Base-by-base conservation (phyloP, 1,140 invertebrate genomes). In the Drosophila arawakana region DNA sequence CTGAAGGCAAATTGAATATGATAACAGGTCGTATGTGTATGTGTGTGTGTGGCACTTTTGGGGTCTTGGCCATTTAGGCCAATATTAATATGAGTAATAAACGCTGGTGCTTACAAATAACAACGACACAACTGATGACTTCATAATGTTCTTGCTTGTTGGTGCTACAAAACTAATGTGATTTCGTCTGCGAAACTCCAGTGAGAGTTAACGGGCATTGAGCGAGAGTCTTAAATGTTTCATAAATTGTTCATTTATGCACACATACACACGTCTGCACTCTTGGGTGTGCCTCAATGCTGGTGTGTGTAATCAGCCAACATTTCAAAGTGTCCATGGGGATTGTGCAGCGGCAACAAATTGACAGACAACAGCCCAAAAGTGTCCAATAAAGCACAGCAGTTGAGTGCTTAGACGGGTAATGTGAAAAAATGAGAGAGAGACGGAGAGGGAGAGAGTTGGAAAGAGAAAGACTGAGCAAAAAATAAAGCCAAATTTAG, bases 191-290 rank as follows among this genome's bases (percentile, higher is more conserved):
- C 7, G 5, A 34, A 59, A 25, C 9, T 35, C 15, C 7, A 34
- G 41, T 11, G 30, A 54, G 52, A 39, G 15, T 18, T 13, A 55
- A 9, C 9, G 13, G 55, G 57, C 52, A 50, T 54, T 41, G 35
- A 37, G 61, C 37, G 25, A 35, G 46, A 13, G 37, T 69, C 49
- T 69, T 73, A 69, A 68, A 73, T 59, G 73, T 65, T 72, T 74
- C 54, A 82, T 82, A 83, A 82, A 82, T 83, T 80, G 80, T 76
- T 82, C 80, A 83, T 65, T 59, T 75, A 72, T 72, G 59, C 60
- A 52, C 43, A 71, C 41, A 30, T 6, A 62, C 15, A 49, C 7
- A 37, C 18, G 35, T 10, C 7, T 11, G 8, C 30, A 3, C 3
- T 49, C 2, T 35, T 13, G 41, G 41, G 4, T 44, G 9, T 71